phyloP scores from a whole-genome alignment of 2,113 vertebrate genomes.

The Aix galericulata region DNA sequence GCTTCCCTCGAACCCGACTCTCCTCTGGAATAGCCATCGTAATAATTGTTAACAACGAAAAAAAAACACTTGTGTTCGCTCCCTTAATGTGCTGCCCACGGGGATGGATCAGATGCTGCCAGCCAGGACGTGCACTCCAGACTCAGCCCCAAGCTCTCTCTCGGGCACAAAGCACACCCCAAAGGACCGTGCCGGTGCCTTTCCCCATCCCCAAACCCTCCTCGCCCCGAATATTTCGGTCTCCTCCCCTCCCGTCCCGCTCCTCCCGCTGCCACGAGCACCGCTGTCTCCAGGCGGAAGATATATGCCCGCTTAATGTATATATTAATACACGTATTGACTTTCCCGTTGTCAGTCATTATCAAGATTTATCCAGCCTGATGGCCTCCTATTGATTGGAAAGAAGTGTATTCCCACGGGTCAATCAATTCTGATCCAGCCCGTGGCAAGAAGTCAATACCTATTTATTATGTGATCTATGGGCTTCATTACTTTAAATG shows the following conservation, averaged over 20 bases:
- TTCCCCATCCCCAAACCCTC: not conserved
- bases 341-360: conserved; percentile 65
- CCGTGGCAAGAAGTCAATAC: conserved; percentile 75
- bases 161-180: not conserved
- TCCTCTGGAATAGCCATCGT: not conserved
- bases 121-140: too few relatives aligned
- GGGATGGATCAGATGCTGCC: not conserved
- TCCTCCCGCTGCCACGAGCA: not conserved
- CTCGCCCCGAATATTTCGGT: not conserved
- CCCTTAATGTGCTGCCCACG: rapidly evolving
- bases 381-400: conserved; percentile 66
- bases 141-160: not conserved
- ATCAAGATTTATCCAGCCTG: conserved; percentile 78
- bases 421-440: conserved; percentile 76
- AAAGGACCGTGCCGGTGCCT: not conserved
- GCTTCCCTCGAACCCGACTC: not conserved
- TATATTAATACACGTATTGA: conserved; percentile 73
- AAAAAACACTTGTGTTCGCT: not conserved
- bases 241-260: not conserved
- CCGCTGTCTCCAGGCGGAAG: not conserved
- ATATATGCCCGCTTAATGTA: conserved; percentile 16
- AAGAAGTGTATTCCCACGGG: conserved; percentile 60
- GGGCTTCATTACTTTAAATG: conserved; percentile 60
- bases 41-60: not conserved
- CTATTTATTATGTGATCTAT: conserved; percentile 81